phyloP scores from a whole-genome alignment of 1,140 invertebrate genomes.

The Ceratoteleas bidentatus region DNA sequence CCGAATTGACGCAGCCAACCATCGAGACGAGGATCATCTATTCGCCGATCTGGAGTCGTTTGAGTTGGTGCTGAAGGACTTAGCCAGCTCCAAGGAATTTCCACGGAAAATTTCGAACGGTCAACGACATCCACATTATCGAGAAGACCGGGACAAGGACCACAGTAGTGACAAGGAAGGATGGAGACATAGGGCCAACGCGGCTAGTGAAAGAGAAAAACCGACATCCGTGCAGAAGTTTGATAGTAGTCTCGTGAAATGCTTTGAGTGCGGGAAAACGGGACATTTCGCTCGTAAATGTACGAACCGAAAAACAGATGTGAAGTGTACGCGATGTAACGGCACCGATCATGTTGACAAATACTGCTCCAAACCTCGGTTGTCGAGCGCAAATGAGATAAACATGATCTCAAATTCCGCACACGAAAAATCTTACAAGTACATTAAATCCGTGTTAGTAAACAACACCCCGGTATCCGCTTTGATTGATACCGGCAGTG shows the following conservation, averaged over 20 bases:
- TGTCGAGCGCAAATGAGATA: not conserved
- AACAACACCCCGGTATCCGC: not conserved
- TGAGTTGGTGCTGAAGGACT: not conserved
- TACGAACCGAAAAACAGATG: not conserved
- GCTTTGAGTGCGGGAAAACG: not conserved
- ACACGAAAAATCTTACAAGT: not conserved
- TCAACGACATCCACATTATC: too few relatives aligned
- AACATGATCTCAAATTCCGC: not conserved
- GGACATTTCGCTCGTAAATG: slow-evolving; percentile 21
- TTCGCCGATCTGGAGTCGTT: not conserved
- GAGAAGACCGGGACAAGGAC: not conserved
- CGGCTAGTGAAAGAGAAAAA: too few relatives aligned
- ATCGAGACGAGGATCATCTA: not conserved
- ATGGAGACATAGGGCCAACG: too few relatives aligned
- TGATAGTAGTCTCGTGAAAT: too few relatives aligned
- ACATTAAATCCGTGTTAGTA: slow-evolving; percentile 2
- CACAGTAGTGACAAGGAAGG: too few relatives aligned
- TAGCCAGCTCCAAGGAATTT: too few relatives aligned
- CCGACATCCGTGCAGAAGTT: too few relatives aligned
- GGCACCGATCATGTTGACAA: not conserved
- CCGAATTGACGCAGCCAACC: not conserved
- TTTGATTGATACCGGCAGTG: too few relatives aligned
- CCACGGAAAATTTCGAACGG: too few relatives aligned
- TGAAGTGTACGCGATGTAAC: slow-evolving; percentile 10
- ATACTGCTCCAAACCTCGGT: not conserved